Evolutionary conservation across 2,888 invertebrate species (phyloP), one percentile per base, ranked within the genome.

Genomic region (Chloroclystis v-ata): DNA sequence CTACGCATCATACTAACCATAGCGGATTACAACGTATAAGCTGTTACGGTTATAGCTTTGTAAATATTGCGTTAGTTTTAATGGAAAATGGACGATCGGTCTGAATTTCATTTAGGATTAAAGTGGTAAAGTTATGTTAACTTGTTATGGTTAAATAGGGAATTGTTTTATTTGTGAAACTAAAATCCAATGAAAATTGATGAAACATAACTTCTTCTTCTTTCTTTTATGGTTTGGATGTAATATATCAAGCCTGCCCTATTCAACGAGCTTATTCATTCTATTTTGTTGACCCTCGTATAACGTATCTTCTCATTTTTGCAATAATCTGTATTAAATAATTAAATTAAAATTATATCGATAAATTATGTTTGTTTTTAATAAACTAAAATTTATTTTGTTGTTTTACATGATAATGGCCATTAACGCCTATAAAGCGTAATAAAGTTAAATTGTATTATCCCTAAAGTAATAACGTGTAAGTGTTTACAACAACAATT

Each of bases 21-120:
- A 33, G 10, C 5, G 35, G 20, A 20, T 35, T 8, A 35, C 20
- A 2, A n/a, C 40, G 16, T 6, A 16, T 38, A 13, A 35, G 11
- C 35, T n/a, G 16, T 14, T 20, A 33, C 35, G 20, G 33, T 33
- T 20, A 33, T 33, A 35, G 6, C 7, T 2, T 20, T 45, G 47
- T 40, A 51, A 55, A 53, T 53, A 57, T 55, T 57, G 38, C 41
- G 35, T 37, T 41, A 43, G 47, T 49, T 41, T 20, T 40, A 52
- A 50, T 56, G 46, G 43, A 57, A 48, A 50, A 41, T 43, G 43
- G 41, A 41, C 44, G 32, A n/a, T 11, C 4, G 42, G 33, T 49
- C 45, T 49, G 29, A 30, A 45, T 49, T 32, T 49, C 28, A 49
- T 44, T 45, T 33, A 33, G 41, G 42, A 49, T 44, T 35, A 49